phyloP scores from a whole-genome alignment of 1,140 invertebrate genomes.

The Belonocnema kinseyi region DNA sequence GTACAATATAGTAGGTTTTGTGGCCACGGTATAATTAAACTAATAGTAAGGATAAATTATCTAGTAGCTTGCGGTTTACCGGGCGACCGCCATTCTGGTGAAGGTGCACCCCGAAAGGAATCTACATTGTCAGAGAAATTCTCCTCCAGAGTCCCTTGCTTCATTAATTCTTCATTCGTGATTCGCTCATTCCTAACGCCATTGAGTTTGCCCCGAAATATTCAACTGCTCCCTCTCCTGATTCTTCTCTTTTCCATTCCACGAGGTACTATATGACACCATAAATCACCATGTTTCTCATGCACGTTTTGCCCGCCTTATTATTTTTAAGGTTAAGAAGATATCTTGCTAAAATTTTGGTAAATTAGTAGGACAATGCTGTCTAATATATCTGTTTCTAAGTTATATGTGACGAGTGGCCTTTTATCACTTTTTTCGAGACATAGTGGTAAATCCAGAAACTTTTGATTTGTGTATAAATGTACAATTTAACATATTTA shows the following conservation, averaged over 20 bases:
- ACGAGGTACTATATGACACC: too few relatives aligned
- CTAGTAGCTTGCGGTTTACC: slow-evolving; percentile 18
- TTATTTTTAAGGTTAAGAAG: too few relatives aligned
- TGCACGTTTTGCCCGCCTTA: too few relatives aligned
- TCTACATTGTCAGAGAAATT: slow-evolving; percentile 34
- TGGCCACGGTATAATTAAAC: slow-evolving; percentile 11
- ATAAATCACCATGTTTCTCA: too few relatives aligned
- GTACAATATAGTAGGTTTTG: slow-evolving; percentile 9
- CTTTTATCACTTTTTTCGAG: too few relatives aligned
- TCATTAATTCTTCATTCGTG: slow-evolving; percentile 45
- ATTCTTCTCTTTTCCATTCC: slow-evolving; percentile 13
- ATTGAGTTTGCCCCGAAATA: slow-evolving; percentile 49
- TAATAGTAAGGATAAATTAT: slow-evolving; percentile 20
- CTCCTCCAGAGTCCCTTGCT: slow-evolving; percentile 32
- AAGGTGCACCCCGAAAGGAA: not conserved
- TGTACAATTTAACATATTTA: too few relatives aligned
- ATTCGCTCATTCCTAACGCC: slow-evolving; percentile 44
- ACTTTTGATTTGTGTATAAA: too few relatives aligned
- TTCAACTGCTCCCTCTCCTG: slow-evolving; percentile 31
- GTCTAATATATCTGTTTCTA: too few relatives aligned
- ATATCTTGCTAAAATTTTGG: too few relatives aligned
- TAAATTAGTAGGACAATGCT: too few relatives aligned
- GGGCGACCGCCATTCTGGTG: slow-evolving; percentile 25
- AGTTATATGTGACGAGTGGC: too few relatives aligned
- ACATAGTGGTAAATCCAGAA: too few relatives aligned